Base-by-base conservation (phyloP, 2,797 vertebrate species). In the Uromys caudimaculatus region DNA sequence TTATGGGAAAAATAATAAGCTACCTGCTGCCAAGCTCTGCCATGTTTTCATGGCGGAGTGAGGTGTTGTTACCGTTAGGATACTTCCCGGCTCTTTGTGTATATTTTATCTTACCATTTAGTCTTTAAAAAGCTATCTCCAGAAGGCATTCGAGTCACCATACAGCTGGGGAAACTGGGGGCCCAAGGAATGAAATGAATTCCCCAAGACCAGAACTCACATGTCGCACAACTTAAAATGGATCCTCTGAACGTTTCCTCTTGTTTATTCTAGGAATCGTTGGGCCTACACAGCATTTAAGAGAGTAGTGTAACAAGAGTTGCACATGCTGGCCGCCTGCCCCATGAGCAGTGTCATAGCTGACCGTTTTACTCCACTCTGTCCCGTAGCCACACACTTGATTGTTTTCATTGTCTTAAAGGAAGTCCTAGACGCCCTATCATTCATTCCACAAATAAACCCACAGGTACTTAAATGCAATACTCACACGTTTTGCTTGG, bases 381-480 rank as follows among this genome's bases (percentile, higher is more conserved):
- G 27, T 73, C 44, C 35, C n/a, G 27, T 38, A 50, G 82, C 47
- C 38, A 62, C 27, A 79, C 10, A 38, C 35, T 29, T 79, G 14
- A 79, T 90, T 79, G 23, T 77, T 50, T 73, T 64, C 64, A n/a
- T 23, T 84, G 52, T 85, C 84, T 90, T 89, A 89, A 91, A 94
- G 91, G 67, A 78, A 78, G 89, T 41, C 35, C n/a, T 44, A 93
- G 64, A 35, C 35, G 87, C 41, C 73, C 21, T 35, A 58, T 89
- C 50, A 76, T 92, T 95, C 93, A 95, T 71, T 76, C 64, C 19
- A 79, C 86, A 90, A 78, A 58, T 79, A 54, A 91, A 84, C 19
- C 88, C 85, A 81, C 92, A 82, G n/a, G n/a, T 87, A 73, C 73
- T 86, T 91, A 62, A 78, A 67, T 87, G 29, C 94, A 41, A 86